Base-by-base conservation (phyloP, 30 jellyfish, hydroid and myxozoan genomes). In the Pelagia noctiluca region DNA sequence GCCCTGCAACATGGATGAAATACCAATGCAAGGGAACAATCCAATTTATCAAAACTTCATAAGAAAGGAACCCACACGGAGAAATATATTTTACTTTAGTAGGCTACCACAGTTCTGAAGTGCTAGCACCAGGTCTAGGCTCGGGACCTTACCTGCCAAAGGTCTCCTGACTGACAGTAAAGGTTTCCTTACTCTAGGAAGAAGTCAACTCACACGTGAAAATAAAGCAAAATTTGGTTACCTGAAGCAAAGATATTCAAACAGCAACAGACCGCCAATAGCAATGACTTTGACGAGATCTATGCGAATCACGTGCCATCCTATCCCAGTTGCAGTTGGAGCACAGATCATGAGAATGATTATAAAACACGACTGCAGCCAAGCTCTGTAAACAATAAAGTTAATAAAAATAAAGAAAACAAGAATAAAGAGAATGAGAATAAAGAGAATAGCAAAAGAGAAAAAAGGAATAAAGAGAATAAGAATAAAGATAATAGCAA, bases 331-430 rank as follows among this genome's bases (percentile, higher is more conserved):
- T 2, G 82, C 81, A 18, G 84, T 76, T 0, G 96, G 96, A 32
- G 91, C 92, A n/a, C 83, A 60, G 1, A 85, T 64, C 72, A 90
- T 90, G 50, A 75, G 34, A 16, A 76, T 35, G 21, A 84, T 77
- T 46, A 90, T 83, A 38, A 90, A 26, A 29, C 36, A 10, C 24
- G 96, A 73, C 81, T 90, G 97, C 76, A 89, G 67, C 90, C 97
- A 90, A 3, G 97, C 87, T 26, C 97, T 89, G 81, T 28, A n/a
- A n/a, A n/a, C n/a, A n/a, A n/a, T 30, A 22, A 28, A 13, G 72
- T 11, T 2, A 30, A 37, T 28, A 16, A 32, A 23, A 23, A 34
- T 29, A 22, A 32, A 21, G 35, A 19, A 47, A 63, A 23, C 35
- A 16, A 16, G 22, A 19, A 19, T 2, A n/a, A n/a, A n/a, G n/a